These are phyloP conservation scores for Clarias gariepinus DNA, from an alignment of 2,113 vertebrate genomes.

Conservation along the genomic window DNA sequence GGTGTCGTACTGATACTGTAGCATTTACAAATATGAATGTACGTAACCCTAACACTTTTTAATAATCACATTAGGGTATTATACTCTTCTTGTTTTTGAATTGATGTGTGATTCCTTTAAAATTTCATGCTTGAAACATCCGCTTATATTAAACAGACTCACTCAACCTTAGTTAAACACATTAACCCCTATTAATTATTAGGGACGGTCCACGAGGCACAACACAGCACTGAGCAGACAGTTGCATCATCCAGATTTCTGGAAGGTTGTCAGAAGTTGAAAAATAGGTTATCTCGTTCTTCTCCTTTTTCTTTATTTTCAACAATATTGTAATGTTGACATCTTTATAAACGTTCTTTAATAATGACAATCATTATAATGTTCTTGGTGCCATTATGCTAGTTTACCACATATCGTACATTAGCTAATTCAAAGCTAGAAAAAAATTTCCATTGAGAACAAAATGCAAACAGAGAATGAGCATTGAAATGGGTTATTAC, in stretches of 20 bases:
- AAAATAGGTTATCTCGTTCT: not conserved
- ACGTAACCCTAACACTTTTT: not conserved
- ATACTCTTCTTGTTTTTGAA: not conserved
- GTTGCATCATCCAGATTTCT: not conserved
- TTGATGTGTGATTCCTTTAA: not conserved
- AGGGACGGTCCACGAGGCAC: not conserved
- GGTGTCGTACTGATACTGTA: not conserved
- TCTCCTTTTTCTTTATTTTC: not conserved
- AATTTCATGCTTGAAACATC: too few species aligned
- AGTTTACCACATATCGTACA: too few species aligned
- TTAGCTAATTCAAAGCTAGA: too few species aligned
- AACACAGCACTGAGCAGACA: not conserved
- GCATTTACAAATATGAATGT: not conserved
- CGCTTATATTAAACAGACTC: not conserved
- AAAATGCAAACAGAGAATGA: too few species aligned
- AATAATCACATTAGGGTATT: not conserved
- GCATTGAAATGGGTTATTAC: not conserved
- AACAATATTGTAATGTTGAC: not conserved
- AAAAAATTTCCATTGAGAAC: too few species aligned
- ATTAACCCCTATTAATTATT: not conserved
- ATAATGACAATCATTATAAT: not conserved
- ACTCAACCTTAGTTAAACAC: not conserved
- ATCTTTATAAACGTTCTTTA: too few species aligned
- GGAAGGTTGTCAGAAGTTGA: not conserved
- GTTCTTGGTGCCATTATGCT: not conserved